These are phyloP conservation scores for Opisthocomus hoazin DNA, from an alignment of 2,113 vertebrate genomes.

Conservation along the genomic window DNA sequence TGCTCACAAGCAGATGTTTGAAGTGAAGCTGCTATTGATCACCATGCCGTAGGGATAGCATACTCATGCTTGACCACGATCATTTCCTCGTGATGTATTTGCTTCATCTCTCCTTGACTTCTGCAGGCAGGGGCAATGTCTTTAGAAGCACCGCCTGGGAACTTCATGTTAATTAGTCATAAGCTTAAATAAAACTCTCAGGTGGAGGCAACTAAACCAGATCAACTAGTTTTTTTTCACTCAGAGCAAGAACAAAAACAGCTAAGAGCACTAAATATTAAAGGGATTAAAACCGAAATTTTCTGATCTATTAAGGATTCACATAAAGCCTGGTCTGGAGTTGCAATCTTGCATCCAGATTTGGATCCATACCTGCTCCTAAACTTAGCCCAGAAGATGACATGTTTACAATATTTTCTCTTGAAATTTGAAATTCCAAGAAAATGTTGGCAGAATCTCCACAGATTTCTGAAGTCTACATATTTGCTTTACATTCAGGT, in stretches of 20 bases:
- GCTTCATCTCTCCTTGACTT: constrained; percentile 15
- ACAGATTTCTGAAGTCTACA: neutral
- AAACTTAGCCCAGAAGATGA: neutral
- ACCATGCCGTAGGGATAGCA: neutral
- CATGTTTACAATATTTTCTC: neutral
- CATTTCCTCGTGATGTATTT: neutral
- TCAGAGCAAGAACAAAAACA: neutral
- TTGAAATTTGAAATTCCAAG: constrained; percentile 14
- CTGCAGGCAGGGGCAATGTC: neutral
- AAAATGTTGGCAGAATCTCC: neutral
- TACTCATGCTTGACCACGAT: neutral
- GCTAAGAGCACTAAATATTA: constrained; percentile 31
- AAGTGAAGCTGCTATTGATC: constrained; percentile 5
- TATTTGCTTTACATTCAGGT: constrained; percentile 12
- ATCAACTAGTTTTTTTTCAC: neutral
- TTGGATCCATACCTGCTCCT: neutral
- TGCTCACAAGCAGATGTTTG: neutral
- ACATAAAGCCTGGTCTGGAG: constrained; percentile 18
- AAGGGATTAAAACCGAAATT: neutral
- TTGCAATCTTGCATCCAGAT: neutral
- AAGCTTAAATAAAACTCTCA: constrained; percentile 8
- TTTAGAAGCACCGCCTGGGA: neutral
- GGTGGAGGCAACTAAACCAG: constrained; percentile 4
- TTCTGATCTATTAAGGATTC: constrained; percentile 8
- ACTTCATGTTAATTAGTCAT: neutral